Evolutionary conservation across 2,888 invertebrate species (phyloP).

Genomic region (Chaitophorus viminalis): DNA sequence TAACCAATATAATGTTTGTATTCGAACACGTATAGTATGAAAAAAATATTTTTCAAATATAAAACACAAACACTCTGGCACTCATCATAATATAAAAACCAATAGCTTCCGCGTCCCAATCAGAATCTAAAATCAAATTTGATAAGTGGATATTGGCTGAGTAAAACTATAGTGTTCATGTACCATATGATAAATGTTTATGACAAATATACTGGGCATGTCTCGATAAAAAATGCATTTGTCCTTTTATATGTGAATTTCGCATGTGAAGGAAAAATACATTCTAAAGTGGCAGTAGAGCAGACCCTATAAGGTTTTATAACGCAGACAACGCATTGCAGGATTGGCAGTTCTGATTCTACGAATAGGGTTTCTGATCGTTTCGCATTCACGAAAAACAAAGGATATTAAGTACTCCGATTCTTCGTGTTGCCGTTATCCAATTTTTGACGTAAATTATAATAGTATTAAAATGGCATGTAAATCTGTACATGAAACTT

Average conservation of each 20-base stretch:
- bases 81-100: neutral
- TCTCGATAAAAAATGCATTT: neutral
- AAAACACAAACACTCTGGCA: neutral
- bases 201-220: slow-evolving; percentile 6
- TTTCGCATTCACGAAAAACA: neutral
- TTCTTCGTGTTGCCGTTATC: too few relatives aligned
- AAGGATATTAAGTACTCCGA: too few relatives aligned
- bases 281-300: neutral
- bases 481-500: too few relatives aligned
- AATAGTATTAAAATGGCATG: too few relatives aligned
- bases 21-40: neutral
- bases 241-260: neutral
- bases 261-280: neutral
- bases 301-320: neutral
- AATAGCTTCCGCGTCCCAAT: neutral
- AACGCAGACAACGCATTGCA: neutral
- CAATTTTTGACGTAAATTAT: too few relatives aligned
- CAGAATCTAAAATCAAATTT: neutral
- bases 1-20: too few relatives aligned
- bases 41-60: neutral
- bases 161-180: neutral
- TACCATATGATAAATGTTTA: neutral
- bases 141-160: neutral
- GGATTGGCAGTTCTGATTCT: slow-evolving; percentile 1
- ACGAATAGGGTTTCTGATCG: neutral